phyloP scores from a whole-genome alignment of 2,797 vertebrate species.

The Setipinna tenuifilis region DNA sequence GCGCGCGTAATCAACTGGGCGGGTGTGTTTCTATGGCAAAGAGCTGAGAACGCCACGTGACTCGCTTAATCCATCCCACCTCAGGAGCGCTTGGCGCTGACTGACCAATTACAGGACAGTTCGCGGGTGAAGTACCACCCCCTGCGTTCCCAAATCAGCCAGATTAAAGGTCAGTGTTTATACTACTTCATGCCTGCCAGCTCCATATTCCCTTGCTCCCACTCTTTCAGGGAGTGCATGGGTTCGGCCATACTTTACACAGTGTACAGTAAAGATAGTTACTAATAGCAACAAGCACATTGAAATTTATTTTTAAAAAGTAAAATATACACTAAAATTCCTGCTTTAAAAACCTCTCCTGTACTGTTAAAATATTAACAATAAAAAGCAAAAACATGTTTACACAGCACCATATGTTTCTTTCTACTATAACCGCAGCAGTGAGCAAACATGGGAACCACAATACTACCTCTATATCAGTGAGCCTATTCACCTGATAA shows the following conservation, averaged over 20 bases:
- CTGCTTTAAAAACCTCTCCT: background rate
- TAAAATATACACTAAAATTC: background rate
- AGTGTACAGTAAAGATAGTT: background rate
- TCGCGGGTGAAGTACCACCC: background rate
- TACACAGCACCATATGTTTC: background rate
- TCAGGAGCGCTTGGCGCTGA: background rate
- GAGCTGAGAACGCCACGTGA: constrained; percentile 14
- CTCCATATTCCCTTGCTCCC: background rate
- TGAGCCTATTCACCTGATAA: background rate
- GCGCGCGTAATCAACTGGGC: constrained; percentile 7
- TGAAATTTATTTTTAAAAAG: too few species aligned
- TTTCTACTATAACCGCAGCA: background rate
- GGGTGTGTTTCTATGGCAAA: constrained; percentile 26
- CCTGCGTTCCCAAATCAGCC: constrained; percentile 13
- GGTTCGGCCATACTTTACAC: background rate
- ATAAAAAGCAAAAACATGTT: background rate
- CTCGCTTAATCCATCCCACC: constrained; percentile 8
- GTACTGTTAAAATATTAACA: background rate
- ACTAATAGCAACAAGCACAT: background rate
- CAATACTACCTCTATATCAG: background rate
- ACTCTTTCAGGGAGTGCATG: background rate
- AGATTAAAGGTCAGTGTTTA: constrained; percentile 25
- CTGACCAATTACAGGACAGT: background rate
- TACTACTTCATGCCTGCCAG: constrained; percentile 22
- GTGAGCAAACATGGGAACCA: background rate